These are phyloP conservation scores for Ectropis crepuscularia DNA, from an alignment of 2,888 invertebrate genomes.

Conservation along the genomic window DNA sequence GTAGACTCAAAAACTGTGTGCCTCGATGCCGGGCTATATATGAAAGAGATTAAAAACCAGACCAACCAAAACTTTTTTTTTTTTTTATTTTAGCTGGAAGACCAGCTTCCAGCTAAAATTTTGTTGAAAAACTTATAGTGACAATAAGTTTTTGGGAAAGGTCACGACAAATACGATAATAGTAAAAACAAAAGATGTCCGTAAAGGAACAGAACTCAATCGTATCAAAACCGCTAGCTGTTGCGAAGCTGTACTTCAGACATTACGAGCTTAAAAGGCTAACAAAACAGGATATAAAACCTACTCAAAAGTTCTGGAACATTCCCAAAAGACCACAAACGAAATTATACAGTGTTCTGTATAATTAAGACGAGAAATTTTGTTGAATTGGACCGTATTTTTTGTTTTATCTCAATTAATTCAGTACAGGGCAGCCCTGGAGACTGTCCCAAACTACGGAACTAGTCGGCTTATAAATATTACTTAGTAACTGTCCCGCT, in stretches of 20 bases:
- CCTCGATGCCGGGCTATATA: no score
- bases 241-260: neutral
- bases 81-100: no score
- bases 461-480: slow-evolving; percentile 1
- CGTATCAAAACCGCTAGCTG: neutral
- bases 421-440: neutral
- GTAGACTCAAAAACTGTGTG: no score
- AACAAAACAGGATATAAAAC: slow-evolving; percentile 30
- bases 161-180: no score
- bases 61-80: no score
- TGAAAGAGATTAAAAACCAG: no score
- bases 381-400: slow-evolving; percentile 9
- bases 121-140: no score
- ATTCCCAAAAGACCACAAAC: slow-evolving; percentile 13
- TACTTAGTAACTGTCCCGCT: neutral
- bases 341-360: slow-evolving; percentile 14
- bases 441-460: neutral
- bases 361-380: slow-evolving; percentile 16
- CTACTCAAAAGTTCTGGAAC: slow-evolving; percentile 12
- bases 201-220: neutral
- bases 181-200: no score
- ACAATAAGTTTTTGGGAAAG: no score
- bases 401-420: slow-evolving; percentile 14
- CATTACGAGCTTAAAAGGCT: slow-evolving; percentile 3
- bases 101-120: no score